Percentiles rank a stretch among this genome's conserved stretches.
Conservation (phyloP, 2,888 invertebrate species). For the Drosophila buzzatii region DNA sequence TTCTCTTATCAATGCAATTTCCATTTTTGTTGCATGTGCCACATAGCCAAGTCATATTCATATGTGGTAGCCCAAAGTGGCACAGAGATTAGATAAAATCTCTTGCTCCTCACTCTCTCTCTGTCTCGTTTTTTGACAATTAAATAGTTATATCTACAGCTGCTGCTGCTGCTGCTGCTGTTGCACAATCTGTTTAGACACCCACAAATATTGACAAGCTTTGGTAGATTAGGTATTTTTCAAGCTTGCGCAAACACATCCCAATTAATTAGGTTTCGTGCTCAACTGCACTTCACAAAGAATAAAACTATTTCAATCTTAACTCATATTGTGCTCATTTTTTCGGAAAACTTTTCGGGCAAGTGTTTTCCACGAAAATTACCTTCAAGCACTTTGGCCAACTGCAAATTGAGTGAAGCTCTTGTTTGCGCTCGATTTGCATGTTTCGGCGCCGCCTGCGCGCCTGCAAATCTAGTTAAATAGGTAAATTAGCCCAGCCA, state of each 20-base stretch:
- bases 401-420: slow-evolving; percentile 43
- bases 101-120: background rate
- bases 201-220: slow-evolving; percentile 55
- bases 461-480: slow-evolving; percentile 70
- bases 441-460: slow-evolving; percentile 41
- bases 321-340: slow-evolving; percentile 15
- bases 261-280: slow-evolving; percentile 57
- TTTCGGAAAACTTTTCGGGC: slow-evolving; percentile 17
- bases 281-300: slow-evolving; percentile 56
- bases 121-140: slow-evolving; percentile 32
- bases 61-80: slow-evolving; percentile 65
- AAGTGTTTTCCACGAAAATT: slow-evolving; percentile 72
- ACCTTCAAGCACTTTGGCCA: slow-evolving; percentile 14
- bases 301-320: slow-evolving; percentile 32
- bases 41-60: slow-evolving; percentile 22
- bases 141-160: slow-evolving; percentile 19
- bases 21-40: slow-evolving; percentile 46
- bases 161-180: slow-evolving; percentile 20
- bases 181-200: slow-evolving; percentile 43
- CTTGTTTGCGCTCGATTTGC: slow-evolving; percentile 58
- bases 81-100: slow-evolving; percentile 69
- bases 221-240: slow-evolving; percentile 33
- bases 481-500: slow-evolving; percentile 72
- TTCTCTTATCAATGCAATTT: slow-evolving; percentile 76
- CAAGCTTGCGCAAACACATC: slow-evolving; percentile 22